Conservation (phyloP, 2,797 vertebrate genomes). For the Molossus molossus region DNA sequence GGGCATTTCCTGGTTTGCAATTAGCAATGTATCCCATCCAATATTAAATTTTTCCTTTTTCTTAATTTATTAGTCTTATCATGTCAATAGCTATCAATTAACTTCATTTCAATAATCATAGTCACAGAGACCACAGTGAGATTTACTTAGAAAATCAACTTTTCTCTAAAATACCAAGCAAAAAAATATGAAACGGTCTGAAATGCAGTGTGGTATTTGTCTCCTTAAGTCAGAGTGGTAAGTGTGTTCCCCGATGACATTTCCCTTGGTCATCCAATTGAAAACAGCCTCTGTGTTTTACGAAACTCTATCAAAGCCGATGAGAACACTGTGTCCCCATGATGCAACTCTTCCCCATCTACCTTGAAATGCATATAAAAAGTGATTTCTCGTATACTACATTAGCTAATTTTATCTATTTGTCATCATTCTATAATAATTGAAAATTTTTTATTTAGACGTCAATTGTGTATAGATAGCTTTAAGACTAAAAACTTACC, state of each 20-base stretch:
- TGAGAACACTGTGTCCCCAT: background rate
- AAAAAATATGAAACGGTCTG: background rate
- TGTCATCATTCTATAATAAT: background rate
- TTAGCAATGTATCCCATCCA: background rate
- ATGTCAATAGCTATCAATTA: constrained; percentile 13
- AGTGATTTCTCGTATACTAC: background rate
- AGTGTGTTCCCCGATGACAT: background rate
- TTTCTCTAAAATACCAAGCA: background rate
- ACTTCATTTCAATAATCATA: background rate
- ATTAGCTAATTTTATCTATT: background rate
- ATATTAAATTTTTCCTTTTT: background rate
- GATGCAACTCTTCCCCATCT: background rate
- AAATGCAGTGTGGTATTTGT: background rate
- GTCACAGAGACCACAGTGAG: background rate
- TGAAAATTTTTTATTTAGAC: background rate
- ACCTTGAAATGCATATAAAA: background rate
- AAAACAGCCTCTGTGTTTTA: background rate
- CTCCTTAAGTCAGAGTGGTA: background rate
- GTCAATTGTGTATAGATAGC: background rate
- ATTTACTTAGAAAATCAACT: constrained; percentile 45
- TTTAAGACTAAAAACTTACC: constrained; percentile 59
- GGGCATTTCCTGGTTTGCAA: background rate
- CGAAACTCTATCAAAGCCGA: background rate
- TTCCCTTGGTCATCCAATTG: background rate
- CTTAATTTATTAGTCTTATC: background rate